A percentile compares a stretch with the other conserved stretches of the same genome.
Conservation (phyloP, 2,888 invertebrate genomes). For the Athetis lepigone region DNA sequence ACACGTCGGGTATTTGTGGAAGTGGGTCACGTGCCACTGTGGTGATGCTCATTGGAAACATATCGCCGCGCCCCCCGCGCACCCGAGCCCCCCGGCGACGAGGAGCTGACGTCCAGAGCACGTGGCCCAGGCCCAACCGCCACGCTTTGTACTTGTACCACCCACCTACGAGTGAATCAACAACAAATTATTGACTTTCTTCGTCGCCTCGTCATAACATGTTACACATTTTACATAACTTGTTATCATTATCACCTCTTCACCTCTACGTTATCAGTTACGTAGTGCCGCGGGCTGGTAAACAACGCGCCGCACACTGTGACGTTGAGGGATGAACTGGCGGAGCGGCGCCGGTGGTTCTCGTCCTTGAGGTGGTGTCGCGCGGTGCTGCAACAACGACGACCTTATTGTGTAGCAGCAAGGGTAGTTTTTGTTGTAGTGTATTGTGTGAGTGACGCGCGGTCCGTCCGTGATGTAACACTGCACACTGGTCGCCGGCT, state of each 20-base stretch:
- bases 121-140: conserved; percentile 6
- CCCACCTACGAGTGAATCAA: not conserved
- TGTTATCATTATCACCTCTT: conserved; percentile 37
- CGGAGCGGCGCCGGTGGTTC: not conserved
- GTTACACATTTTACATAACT: conserved; percentile 41
- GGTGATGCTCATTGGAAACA: not conserved
- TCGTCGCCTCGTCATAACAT: conserved; percentile 9
- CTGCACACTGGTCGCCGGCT: not conserved
- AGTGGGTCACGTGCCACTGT: conserved; percentile 27
- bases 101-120: not conserved
- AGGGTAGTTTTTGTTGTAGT: too few relatives aligned
- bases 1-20: conserved; percentile 35
- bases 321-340: too few relatives aligned
- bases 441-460: too few relatives aligned
- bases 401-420: too few relatives aligned
- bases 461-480: not conserved
- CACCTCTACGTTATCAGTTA: conserved; percentile 28
- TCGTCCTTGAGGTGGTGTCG: not conserved
- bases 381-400: too few relatives aligned
- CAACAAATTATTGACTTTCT: conserved; percentile 8
- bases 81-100: not conserved
- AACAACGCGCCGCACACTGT: not conserved
- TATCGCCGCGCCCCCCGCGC: not conserved
- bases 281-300: not conserved
- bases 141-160: not conserved